Conservation (phyloP, 2,888 invertebrate species). For the Marasmarcha lunaedactyla region DNA sequence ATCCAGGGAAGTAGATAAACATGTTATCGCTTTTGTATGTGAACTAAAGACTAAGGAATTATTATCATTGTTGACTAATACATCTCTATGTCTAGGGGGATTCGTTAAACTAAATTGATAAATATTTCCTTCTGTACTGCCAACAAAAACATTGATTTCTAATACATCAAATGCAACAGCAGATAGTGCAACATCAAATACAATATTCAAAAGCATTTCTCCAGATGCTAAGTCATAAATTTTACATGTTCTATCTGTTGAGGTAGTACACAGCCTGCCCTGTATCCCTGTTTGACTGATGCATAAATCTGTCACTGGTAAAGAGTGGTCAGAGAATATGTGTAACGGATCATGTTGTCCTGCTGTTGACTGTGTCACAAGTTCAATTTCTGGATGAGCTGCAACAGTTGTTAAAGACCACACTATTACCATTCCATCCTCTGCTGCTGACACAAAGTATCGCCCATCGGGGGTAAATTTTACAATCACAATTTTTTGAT, state of each 20-base stretch:
- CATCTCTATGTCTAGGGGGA: constrained; percentile 75
- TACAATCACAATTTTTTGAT: constrained; percentile 81
- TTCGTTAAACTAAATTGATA: constrained; percentile 75
- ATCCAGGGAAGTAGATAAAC: constrained; percentile 79
- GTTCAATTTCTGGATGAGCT: constrained; percentile 56
- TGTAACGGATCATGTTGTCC: constrained; percentile 74
- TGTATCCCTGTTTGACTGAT: constrained; percentile 78
- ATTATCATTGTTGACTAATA: constrained; percentile 71
- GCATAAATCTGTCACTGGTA: constrained; percentile 83
- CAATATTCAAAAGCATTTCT: constrained; percentile 75
- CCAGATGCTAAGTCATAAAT: constrained; percentile 83
- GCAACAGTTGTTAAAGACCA: constrained; percentile 79
- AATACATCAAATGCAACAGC: constrained; percentile 76
- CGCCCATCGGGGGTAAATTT: constrained; percentile 82
- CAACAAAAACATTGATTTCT: constrained; percentile 81
- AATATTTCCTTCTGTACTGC: constrained; percentile 78
- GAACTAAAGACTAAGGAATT: constrained; percentile 69
- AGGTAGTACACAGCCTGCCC: constrained; percentile 80
- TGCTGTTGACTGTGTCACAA: constrained; percentile 57
- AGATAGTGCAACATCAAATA: constrained; percentile 78
- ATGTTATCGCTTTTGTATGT: constrained; percentile 77
- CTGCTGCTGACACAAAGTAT: constrained; percentile 83
- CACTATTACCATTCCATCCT: constrained; percentile 86
- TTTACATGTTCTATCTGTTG: constrained; percentile 85
- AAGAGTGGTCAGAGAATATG: constrained; percentile 82